Percentiles rank a stretch among this genome's conserved stretches.
Conservation (phyloP, 2,888 invertebrate species). For the Drosophila anomelani region DNA sequence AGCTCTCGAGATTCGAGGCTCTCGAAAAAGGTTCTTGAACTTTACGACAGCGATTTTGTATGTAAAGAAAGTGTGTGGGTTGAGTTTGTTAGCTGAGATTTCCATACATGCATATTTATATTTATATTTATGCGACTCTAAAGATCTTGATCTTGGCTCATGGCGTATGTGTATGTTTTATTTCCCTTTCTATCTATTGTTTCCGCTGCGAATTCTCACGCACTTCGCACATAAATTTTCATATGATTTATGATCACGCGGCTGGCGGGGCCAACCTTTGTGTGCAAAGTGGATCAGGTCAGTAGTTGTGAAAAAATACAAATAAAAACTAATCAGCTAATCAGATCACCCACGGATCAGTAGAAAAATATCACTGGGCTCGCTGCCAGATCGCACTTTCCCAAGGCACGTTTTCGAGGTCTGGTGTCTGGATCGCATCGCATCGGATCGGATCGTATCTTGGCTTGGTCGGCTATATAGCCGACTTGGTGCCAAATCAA, state of each 20-base stretch:
- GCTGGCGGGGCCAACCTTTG: conserved; percentile 21
- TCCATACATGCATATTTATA: conserved; percentile 36
- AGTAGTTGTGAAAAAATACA: conserved; percentile 17
- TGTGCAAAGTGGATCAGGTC: conserved; percentile 70
- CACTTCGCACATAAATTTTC: conserved; percentile 63
- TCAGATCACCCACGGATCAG: conserved; percentile 28
- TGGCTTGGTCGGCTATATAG: not conserved
- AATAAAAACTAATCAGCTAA: conserved; percentile 36
- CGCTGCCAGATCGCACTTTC: conserved; percentile 66
- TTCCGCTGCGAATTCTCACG: conserved; percentile 64
- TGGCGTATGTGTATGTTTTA: conserved; percentile 12
- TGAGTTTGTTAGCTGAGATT: conserved; percentile 18
- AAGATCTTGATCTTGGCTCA: conserved; percentile 66
- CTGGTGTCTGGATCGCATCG: conserved; percentile 20
- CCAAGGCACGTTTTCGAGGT: conserved; percentile 49
- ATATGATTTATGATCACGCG: conserved; percentile 69
- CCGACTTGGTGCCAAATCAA: conserved; percentile 32
- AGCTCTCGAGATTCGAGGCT: conserved; percentile 49
- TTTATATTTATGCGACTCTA: conserved; percentile 12
- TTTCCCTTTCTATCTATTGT: conserved; percentile 65
- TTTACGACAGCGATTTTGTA: conserved; percentile 50
- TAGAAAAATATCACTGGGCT: conserved; percentile 39
- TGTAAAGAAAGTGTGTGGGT: conserved; percentile 64
- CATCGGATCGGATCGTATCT: conserved; percentile 7
- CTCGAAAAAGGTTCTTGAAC: conserved; percentile 72